phyloP scores from a whole-genome alignment of 2,797 vertebrate genomes.

The Calcarius lapponicus region DNA sequence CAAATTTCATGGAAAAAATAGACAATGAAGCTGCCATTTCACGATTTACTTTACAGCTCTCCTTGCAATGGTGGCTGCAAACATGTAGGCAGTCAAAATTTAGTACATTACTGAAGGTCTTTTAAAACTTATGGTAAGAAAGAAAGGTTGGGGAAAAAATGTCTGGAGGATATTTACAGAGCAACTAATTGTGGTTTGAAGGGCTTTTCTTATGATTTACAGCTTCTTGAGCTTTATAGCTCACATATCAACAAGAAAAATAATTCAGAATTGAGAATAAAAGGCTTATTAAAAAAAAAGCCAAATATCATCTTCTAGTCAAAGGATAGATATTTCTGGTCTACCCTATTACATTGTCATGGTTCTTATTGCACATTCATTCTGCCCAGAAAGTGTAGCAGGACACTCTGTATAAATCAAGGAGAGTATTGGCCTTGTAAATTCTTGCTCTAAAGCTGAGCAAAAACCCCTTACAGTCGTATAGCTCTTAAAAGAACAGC shows the following conservation, averaged over 20 bases:
- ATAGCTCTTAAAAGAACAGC: background rate
- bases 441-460: background rate
- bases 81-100: background rate
- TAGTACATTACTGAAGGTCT: background rate
- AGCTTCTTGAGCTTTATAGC: background rate
- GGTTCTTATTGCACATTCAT: background rate
- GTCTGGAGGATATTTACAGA: background rate
- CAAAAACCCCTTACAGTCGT: background rate
- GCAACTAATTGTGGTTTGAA: background rate
- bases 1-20: background rate
- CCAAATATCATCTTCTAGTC: background rate
- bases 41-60: background rate
- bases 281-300: background rate
- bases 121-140: background rate
- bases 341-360: background rate
- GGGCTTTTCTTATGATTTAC: background rate
- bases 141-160: background rate
- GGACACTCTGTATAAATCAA: background rate
- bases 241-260: background rate
- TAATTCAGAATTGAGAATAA: background rate
- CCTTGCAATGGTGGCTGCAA: background rate
- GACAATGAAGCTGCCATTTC: background rate
- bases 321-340: background rate
- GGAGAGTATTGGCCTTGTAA: background rate
- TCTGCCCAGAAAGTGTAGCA: background rate